Percentiles rank a stretch among this genome's conserved stretches.
Conservation (phyloP, 2,888 invertebrate genomes). For the Amphipoea lucens region DNA sequence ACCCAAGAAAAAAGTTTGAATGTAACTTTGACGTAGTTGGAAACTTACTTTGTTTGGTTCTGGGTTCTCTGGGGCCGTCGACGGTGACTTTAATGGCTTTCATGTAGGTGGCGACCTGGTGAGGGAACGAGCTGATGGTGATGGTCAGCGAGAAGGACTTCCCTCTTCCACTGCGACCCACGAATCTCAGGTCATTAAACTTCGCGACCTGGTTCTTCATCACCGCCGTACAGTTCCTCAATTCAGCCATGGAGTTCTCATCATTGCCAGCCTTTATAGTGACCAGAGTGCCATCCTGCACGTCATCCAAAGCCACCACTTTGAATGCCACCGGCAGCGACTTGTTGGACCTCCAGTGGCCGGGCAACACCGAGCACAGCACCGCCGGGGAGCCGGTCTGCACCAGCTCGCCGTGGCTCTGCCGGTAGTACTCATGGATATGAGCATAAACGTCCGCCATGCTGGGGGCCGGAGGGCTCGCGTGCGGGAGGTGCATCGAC, state of each 20-base stretch:
- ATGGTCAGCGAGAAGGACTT: conserved; percentile 98
- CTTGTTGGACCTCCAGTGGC: conserved; percentile 99
- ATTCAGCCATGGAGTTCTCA: conserved; percentile 98
- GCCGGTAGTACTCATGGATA: conserved; percentile 94
- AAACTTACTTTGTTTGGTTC: conserved; percentile 98
- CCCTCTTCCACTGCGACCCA: conserved; percentile 98
- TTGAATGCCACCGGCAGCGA: conserved; percentile 98
- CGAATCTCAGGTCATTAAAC: conserved; percentile 99
- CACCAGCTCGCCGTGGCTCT: conserved; percentile 97
- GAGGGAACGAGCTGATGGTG: conserved; percentile 94
- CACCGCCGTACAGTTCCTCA: conserved; percentile 97
- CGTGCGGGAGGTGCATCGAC: conserved; percentile 93
- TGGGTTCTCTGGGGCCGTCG: conserved; percentile 99
- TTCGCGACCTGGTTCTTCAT: conserved; percentile 99
- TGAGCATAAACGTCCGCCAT: conserved; percentile 94
- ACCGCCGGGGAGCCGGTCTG: conserved; percentile 98
- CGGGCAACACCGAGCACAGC: conserved; percentile 97
- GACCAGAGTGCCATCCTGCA: conserved; percentile 98
- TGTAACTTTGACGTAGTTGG: conserved; percentile 51
- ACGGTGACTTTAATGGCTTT: conserved; percentile 99
- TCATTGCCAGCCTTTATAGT: conserved; percentile 99
- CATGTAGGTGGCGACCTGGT: conserved; percentile 97
- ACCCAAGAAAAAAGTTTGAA: conserved; percentile 25
- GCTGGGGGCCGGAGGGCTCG: conserved; percentile 89
- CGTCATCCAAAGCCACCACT: conserved; percentile 97